Base-by-base conservation (phyloP, 1,140 invertebrate genomes). In the Drosophila burlai region DNA sequence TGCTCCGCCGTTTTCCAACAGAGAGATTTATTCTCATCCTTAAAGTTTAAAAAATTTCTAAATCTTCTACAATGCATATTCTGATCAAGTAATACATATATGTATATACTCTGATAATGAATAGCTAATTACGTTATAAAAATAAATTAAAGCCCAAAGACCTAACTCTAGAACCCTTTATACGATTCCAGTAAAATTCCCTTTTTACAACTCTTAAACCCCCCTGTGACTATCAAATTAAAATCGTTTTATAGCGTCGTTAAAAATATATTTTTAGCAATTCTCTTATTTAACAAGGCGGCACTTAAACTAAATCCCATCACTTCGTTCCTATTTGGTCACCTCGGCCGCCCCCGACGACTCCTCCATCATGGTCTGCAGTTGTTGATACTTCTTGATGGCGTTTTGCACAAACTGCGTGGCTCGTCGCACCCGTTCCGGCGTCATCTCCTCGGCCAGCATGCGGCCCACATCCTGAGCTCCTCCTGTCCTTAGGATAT, bases 371-470 rank as follows among this genome's bases (percentile, higher is more conserved):
- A 85, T 45, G 45, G 78, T 77, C 40, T 91, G 87, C 34, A 91
- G 54, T 9, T 86, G 72, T 40, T 94, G 93, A 85, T 96, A 96
- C 83, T 95, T 96, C 24, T 94, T 94, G 60, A 96, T 94, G 18
- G 96, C 96, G 21, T 94, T 94, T 61, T 94, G 94, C 2, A 96
- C 94, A 18, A 96, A 94, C 18, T 94, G 93, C 0, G 95, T 94
- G 0, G 95, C 94, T 7, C 94, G 92, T n/a, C 95, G 94, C 10
- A 96, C 94, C 26, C 94, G 93, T 24, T 94, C 93, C 4, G 92
- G 85, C 0, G 93, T 93, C 50, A 94, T 89, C 72, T 93, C 71
- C 61, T 84, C 61, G 81, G 83, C 67, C 75, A 84, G 54, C 93
- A 91, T 68, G 57, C 82, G 64, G 57, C 90, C 67, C 89, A 84